Percentiles rank a stretch among this genome's conserved stretches.
phyloP scores from a whole-genome alignment of 2,113 vertebrate genomes.

The Clarias macrocephalus region DNA sequence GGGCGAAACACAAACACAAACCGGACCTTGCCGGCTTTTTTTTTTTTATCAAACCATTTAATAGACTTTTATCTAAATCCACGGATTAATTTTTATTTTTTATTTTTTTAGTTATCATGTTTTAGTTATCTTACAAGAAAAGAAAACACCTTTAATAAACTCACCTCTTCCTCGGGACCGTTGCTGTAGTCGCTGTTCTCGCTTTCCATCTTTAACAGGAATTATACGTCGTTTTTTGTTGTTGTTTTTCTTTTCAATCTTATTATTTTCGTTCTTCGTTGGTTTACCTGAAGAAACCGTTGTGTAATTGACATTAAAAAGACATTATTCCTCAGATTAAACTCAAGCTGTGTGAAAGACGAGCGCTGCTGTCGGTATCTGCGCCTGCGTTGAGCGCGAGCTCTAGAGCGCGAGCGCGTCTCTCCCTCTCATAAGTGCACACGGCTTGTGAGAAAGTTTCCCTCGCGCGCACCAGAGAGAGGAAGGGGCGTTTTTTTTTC shows the following conservation, averaged over 20 bases:
- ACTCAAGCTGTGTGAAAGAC: background rate
- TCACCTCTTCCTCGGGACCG: conserved; percentile 74
- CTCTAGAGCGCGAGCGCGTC: conserved; percentile 4
- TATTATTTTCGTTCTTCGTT: background rate
- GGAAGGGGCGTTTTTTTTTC: background rate
- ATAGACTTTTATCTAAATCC: too few relatives aligned
- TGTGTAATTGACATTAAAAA: background rate
- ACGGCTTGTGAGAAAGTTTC: conserved; percentile 2
- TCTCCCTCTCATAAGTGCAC: background rate
- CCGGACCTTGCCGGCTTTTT: background rate
- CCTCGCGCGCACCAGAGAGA: conserved; percentile 5
- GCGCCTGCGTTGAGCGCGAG: background rate
- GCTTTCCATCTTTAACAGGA: conserved; percentile 68
- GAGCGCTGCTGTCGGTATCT: background rate
- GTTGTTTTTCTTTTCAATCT: background rate
- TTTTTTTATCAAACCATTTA: background rate
- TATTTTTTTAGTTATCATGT: too few relatives aligned
- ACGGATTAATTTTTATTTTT: background rate
- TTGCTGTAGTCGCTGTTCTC: conserved; percentile 72
- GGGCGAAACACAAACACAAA: background rate
- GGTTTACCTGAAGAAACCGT: background rate
- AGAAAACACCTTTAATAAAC: background rate
- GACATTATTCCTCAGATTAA: background rate
- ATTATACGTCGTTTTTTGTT: background rate
- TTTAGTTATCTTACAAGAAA: too few relatives aligned